Percentiles rank a stretch among this genome's conserved stretches.
These are phyloP conservation scores for Lasioglossum baleicum DNA, from an alignment of 1,140 invertebrate species.

Conservation along the genomic window DNA sequence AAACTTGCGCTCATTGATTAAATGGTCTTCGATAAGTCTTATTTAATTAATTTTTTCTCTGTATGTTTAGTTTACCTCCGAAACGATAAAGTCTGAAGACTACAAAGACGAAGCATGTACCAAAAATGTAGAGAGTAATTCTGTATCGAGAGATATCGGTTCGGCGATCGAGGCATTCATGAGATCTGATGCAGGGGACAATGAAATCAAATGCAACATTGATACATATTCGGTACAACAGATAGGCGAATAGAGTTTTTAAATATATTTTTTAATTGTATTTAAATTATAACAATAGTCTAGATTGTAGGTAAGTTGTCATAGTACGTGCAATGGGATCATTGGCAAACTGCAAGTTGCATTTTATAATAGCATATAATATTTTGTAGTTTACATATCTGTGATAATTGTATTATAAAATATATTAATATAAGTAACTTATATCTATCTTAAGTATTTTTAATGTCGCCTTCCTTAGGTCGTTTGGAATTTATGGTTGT, in stretches of 20 bases:
- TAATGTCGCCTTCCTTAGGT: slow-evolving; percentile 34
- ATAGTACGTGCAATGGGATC: slow-evolving; percentile 69
- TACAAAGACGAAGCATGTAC: slow-evolving; percentile 47
- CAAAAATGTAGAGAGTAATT: slow-evolving; percentile 52
- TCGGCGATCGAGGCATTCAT: slow-evolving; percentile 54
- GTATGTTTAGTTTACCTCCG: slow-evolving; percentile 50
- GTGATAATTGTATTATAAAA: slow-evolving; percentile 79
- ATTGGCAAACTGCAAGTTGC: slow-evolving; percentile 66
- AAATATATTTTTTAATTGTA: slow-evolving; percentile 65
- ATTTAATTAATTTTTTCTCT: neutral
- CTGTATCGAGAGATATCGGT: slow-evolving; percentile 52
- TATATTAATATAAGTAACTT: slow-evolving; percentile 76
- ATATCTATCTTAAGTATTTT: slow-evolving; percentile 61
- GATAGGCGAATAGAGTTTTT: slow-evolving; percentile 53
- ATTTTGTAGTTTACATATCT: slow-evolving; percentile 80
- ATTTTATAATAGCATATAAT: slow-evolving; percentile 76
- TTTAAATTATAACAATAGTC: slow-evolving; percentile 62
- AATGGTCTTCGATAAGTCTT: neutral
- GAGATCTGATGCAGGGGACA: slow-evolving; percentile 50
- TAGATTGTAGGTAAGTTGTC: slow-evolving; percentile 57
- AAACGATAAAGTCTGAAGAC: slow-evolving; percentile 54
- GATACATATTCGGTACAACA: slow-evolving; percentile 56
- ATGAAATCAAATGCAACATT: slow-evolving; percentile 56
- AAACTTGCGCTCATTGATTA: neutral
- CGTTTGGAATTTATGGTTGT: slow-evolving; percentile 38